Base-by-base conservation (phyloP, 2,888 invertebrate species). In the Cosmopolites sordidus region DNA sequence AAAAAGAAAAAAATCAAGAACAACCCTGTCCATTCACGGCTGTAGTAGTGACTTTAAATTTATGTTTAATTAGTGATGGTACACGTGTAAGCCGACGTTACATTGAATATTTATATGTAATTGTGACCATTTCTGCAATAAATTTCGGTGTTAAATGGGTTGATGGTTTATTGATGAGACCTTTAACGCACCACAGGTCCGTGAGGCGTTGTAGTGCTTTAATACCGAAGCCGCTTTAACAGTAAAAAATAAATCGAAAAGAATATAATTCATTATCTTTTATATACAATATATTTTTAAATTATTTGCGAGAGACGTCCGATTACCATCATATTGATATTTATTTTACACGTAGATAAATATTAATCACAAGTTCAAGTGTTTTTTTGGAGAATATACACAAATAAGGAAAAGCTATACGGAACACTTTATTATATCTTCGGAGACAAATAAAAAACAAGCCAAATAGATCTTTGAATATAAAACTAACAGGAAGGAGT, bases 81-180 rank as follows among this genome's bases (percentile, higher is more conserved):
- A 62, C 62, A 62, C 62, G 60, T 62, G 62, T 62, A 53, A 53
- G 44, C 44, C 53, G 48, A 48, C 53, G 48, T 48, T 41, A 30
- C 48, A 58, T 51, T 55, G 54, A 60, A 58, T 62, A 60, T 62
- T 62, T 62, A 62, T 60, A 59, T 60, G 62, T 59, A 60, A 62
- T 60, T 62, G 59, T 57, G 58, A 54, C 58, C 58, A 56, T 62
- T 62, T 58, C 55, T 57, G 58, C 58, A 56, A 59, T 62, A 59
- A 60, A 62, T 57, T 57, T 58, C 58, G 53, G 51, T 54, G 59
- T 57, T 60, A 59, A 58, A 52, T 47, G 50, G 54, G 45, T 52
- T 47, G 47, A 52, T 52, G 46, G 52, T 48, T 48, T 53, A 53
- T 53, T 53, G 53, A 53, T 53, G 53, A 37, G 44, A 48, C 29